phyloP scores from a whole-genome alignment of 2,797 vertebrate species.

The Meda fulgida region DNA sequence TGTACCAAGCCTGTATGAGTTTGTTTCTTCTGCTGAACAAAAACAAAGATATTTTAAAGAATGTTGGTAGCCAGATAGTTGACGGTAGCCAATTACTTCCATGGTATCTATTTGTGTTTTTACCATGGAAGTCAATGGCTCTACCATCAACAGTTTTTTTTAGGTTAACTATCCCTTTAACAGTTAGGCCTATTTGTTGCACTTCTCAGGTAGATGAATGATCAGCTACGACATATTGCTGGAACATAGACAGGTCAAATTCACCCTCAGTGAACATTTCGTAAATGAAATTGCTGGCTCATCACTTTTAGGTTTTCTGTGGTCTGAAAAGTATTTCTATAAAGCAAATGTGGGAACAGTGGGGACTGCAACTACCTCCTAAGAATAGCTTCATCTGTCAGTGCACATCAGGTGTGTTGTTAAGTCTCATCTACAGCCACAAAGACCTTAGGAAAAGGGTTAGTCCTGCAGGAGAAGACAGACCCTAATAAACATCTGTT shows the following conservation, averaged over 20 bases:
- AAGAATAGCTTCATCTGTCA: background rate
- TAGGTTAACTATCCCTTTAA: background rate
- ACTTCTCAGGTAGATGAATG: background rate
- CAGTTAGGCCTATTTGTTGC: background rate
- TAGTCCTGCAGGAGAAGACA: background rate
- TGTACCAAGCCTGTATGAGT: too few relatives aligned
- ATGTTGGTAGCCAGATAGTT: background rate
- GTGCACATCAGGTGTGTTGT: conserved; percentile 5
- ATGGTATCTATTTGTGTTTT: too few relatives aligned
- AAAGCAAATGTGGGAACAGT: background rate
- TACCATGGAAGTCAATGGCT: too few relatives aligned
- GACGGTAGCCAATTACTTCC: background rate
- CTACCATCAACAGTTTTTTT: too few relatives aligned
- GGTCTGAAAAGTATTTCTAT: conserved; percentile 12
- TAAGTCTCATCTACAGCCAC: conserved; percentile 7
- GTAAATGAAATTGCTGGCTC: conserved; percentile 21
- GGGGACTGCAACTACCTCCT: background rate
- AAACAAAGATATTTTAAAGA: background rate
- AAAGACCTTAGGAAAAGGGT: conserved; percentile 3
- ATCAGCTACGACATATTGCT: conserved; percentile 7
- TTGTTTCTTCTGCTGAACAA: background rate
- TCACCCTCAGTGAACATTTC: conserved; percentile 12
- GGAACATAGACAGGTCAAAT: background rate
- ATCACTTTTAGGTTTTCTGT: conserved; percentile 30
- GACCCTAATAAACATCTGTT: conserved; percentile 37